Base-by-base conservation (phyloP, 2,888 invertebrate genomes). In the Yponomeuta evonymella region DNA sequence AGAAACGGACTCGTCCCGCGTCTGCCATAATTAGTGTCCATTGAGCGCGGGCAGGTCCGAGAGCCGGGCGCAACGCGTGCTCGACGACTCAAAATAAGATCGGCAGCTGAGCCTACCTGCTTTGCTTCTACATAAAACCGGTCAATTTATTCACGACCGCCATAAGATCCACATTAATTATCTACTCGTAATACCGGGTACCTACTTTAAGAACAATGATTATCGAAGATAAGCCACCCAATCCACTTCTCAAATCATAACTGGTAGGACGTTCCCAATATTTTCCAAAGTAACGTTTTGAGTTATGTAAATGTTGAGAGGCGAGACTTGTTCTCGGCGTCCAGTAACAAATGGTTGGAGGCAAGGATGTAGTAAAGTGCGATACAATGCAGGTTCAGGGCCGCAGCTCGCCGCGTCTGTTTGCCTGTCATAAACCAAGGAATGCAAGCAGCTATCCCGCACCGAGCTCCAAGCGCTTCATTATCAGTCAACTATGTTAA, bases 21-120 rank as follows among this genome's bases (percentile, higher is more conserved):
- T 85, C 83, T 80, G 78, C 80, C 77, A 81, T 84, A 89, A 89
- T 89, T 88, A 88, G 81, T 81, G 83, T 76, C 82, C 86, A 89
- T 89, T 88, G 82, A 88, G 29, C 51, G 29, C 65, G 48, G 62
- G 48, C 63, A 58, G 68, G 64, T 58, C 58, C 69, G 51, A 64
- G 70, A 33, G 76, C 77, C 79, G 76, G 79, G 76, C 51, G 51
- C 77, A 79, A 84, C 85, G 83, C 87, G 86, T 88, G 88, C 87
- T 70, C 82, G 77, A 74, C 81, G 75, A 79, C 81, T 79, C 79
- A 77, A 80, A 82, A 80, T 79, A 78, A 79, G 75, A 79, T 77
- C 76, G 74, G 79, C 79, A 80, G 79, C 79, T 80, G 80, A 76
- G 79, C 10, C 12, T 67, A n/a, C 23, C 29, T 33, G 33, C 36